A percentile compares a stretch with the other conserved stretches of the same genome.
These are phyloP conservation scores for Anthoscopus minutus DNA, from an alignment of 2,113 vertebrate species.

Conservation along the genomic window DNA sequence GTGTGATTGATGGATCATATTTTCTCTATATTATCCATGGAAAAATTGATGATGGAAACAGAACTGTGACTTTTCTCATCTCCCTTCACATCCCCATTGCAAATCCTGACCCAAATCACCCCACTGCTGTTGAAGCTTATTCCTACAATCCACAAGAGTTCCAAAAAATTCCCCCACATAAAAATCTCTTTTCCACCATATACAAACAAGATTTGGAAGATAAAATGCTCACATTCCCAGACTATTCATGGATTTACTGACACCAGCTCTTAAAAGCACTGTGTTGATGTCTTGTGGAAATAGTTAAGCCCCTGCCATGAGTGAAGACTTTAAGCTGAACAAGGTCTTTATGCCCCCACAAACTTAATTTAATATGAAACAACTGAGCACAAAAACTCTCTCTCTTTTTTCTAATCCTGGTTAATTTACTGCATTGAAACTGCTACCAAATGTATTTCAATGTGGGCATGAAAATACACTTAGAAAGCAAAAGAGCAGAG, in stretches of 20 bases:
- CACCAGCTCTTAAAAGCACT: background rate
- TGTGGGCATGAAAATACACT: background rate
- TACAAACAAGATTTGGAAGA: background rate
- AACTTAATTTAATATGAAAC: background rate
- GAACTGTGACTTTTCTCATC: background rate
- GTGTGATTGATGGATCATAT: background rate
- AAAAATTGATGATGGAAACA: background rate
- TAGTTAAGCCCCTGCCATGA: background rate
- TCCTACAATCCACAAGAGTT: background rate
- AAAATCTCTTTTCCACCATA: background rate
- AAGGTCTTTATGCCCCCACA: background rate
- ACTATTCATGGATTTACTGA: background rate
- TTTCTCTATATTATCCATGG: background rate
- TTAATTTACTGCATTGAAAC: background rate
- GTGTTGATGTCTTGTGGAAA: fast-evolving
- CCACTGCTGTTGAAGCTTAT: background rate
- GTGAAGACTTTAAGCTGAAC: background rate
- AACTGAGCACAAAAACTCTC: background rate
- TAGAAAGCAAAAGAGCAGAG: background rate
- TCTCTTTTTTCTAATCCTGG: background rate
- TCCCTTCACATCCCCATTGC: fast-evolving
- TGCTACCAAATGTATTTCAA: background rate
- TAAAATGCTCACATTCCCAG: background rate
- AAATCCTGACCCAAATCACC: fast-evolving
- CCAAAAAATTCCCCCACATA: background rate